phyloP scores from a whole-genome alignment of 2,797 vertebrate genomes.

The Sciurus carolinensis region DNA sequence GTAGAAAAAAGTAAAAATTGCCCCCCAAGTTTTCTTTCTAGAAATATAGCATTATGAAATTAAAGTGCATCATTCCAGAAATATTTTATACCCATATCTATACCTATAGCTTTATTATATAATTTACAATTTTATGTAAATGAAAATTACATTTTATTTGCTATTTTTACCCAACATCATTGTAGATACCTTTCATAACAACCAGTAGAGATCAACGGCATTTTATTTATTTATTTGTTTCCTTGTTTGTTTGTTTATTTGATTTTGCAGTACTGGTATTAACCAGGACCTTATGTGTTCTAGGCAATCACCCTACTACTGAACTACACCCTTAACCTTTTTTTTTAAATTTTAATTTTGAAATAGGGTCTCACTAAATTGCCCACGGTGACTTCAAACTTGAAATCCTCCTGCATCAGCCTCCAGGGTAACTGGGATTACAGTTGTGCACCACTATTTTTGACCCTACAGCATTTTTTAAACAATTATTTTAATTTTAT shows the following conservation, averaged over 20 bases:
- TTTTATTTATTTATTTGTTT: background rate
- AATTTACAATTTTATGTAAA: background rate
- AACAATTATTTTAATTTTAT: slow-evolving; percentile 12
- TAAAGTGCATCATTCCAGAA: background rate
- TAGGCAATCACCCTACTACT: too few species aligned
- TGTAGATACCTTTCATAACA: background rate
- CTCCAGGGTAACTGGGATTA: too few species aligned
- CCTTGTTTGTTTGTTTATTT: too few species aligned
- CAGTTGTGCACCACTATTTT: too few species aligned
- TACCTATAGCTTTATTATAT: background rate
- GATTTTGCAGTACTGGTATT: too few species aligned
- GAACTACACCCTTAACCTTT: too few species aligned
- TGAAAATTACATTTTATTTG: slow-evolving; percentile 16
- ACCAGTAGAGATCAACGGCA: background rate
- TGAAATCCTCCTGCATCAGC: too few species aligned
- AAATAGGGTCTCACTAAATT: too few species aligned
- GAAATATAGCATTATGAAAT: background rate
- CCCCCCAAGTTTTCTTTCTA: background rate
- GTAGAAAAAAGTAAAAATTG: slow-evolving; percentile 5
- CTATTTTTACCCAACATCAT: background rate
- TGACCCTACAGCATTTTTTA: too few species aligned
- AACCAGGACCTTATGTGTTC: too few species aligned
- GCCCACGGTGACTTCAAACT: too few species aligned
- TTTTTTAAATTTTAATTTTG: too few species aligned
- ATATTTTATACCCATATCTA: background rate